Evolutionary conservation across 2,113 vertebrate genomes (phyloP), one percentile per base, ranked within the genome.

Genomic region (Columba livia): DNA sequence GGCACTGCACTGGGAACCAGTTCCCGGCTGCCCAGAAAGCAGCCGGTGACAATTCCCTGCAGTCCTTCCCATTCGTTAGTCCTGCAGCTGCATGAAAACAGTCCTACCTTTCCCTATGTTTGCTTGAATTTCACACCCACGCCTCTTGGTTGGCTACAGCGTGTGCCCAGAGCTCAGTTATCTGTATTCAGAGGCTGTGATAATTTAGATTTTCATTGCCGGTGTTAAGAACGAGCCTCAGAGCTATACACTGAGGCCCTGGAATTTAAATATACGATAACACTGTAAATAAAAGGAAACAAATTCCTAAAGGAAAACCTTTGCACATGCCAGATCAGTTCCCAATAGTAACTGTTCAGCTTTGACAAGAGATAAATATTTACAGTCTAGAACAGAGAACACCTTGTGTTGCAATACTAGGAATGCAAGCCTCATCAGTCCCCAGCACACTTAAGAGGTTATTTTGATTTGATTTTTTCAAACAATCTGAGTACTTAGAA

Each of bases 331-430:
- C 94, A 96, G 94, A 96, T 96, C 92, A 95, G 90, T 87, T 95
- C 93, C 93, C 94, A 89, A 89, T 93, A 94, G 93, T 86, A 96
- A 96, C 88, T 90, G 93, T 88, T 92, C 61, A 60, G 85, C 95
- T 97, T 87, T 92, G 91, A 95, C 88, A 96, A 95, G 95, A 92
- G 94, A 96, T 96, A 96, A 97, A 96, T 96, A 96, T 97, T 97
- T 95, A 95, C 96, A 94, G 70, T 89, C 73, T 83, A 89, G 57
- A 96, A 97, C 93, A 96, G 88, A 89, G 95, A 96, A 93, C 93
- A 97, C 96, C 96, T 97, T 97, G 94, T 96, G 96, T 74, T 93
- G 84, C 94, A 89, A 73, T 40, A 90, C 66, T 69, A 72, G 91
- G 90, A 96, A 94, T 7, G 25, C 73, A 93, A 91, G 73, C 83